Percentiles rank a stretch among this genome's conserved stretches.
phyloP scores from a whole-genome alignment of 2,113 vertebrate genomes.

The Leptobrachium ailaonicum region DNA sequence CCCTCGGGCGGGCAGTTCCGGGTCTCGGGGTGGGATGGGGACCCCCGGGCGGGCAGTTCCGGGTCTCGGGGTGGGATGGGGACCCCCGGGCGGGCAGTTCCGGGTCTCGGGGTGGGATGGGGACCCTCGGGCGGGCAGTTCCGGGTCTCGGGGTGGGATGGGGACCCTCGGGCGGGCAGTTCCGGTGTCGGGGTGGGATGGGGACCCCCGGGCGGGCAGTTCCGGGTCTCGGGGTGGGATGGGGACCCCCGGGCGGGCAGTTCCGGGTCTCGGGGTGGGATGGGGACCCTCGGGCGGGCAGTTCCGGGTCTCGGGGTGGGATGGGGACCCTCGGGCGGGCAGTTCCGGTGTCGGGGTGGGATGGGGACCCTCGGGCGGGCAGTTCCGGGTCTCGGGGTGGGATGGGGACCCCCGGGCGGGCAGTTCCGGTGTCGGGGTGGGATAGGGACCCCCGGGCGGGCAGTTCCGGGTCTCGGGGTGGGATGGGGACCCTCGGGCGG shows the following conservation, averaged over 20 bases:
- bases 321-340: background rate
- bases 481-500: too few species aligned
- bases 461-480: too few species aligned
- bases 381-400: too few species aligned
- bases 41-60: too few species aligned
- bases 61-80: background rate
- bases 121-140: background rate
- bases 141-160: background rate
- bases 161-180: background rate
- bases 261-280: background rate
- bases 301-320: too few species aligned
- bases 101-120: background rate
- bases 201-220: background rate
- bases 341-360: background rate
- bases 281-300: background rate
- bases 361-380: background rate
- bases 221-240: background rate
- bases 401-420: background rate
- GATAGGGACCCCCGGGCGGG: background rate
- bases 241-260: background rate
- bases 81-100: background rate
- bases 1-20: too few species aligned
- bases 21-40: too few species aligned
- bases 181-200: background rate
- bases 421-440: background rate